phyloP scores from a whole-genome alignment of 2,113 vertebrate species.

The Datnioides undecimradiatus region DNA sequence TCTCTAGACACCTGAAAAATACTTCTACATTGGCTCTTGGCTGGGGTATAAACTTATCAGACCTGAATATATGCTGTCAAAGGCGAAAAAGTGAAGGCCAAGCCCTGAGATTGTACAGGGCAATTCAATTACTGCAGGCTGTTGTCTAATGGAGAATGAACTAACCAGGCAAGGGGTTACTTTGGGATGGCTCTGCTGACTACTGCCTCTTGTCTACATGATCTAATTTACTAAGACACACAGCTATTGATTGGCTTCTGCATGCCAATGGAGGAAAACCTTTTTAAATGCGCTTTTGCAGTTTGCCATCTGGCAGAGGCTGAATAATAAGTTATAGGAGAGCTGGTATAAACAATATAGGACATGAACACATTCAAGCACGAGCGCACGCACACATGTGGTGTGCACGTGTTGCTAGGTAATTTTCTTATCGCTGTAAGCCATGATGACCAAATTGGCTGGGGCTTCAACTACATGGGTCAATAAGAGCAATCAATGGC shows the following conservation, averaged over 20 bases:
- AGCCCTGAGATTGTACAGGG: constrained; percentile 72
- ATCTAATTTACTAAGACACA: constrained; percentile 83
- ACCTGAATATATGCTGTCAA: constrained; percentile 71
- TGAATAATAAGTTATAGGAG: constrained; percentile 36
- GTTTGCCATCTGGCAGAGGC: constrained; percentile 55
- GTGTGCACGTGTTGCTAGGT: constrained; percentile 8
- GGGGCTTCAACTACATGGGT: constrained; percentile 61
- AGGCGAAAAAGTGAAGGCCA: constrained; percentile 68
- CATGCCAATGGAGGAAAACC: constrained; percentile 71
- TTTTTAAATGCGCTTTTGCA: constrained; percentile 70
- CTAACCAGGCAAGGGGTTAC: constrained; percentile 76
- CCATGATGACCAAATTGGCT: constrained; percentile 60
- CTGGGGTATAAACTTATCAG: constrained; percentile 52
- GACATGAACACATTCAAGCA: neutral
- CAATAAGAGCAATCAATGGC: constrained; percentile 71
- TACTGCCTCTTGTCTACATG: constrained; percentile 78
- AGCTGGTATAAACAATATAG: constrained; percentile 8
- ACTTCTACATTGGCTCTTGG: constrained; percentile 23
- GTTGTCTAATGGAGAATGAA: constrained; percentile 78
- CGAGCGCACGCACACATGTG: neutral
- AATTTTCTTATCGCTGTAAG: constrained; percentile 73
- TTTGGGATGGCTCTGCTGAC: constrained; percentile 77
- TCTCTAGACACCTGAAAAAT: neutral
- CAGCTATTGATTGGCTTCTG: constrained; percentile 79
- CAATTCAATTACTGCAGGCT: constrained; percentile 80